These are phyloP conservation scores for Pogoniulus pusillus DNA, from an alignment of 2,797 vertebrate genomes.

Conservation along the genomic window DNA sequence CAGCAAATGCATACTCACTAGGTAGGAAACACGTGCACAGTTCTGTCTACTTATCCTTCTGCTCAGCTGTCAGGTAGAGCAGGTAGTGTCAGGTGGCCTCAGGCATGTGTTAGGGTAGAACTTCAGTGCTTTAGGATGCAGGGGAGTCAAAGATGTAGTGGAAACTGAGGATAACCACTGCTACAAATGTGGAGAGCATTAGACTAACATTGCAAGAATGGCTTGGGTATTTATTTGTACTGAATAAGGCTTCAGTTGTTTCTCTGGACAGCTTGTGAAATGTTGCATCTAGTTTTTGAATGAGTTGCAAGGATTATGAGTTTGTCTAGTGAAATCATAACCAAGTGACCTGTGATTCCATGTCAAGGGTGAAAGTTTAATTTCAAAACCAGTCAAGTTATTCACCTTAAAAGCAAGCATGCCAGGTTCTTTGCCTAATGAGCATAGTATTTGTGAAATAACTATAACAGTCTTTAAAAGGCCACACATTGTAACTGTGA, in stretches of 20 bases:
- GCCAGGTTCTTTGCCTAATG: neutral
- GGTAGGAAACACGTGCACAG: neutral
- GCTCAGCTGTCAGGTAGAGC: neutral
- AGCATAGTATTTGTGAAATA: neutral
- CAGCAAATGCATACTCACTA: neutral
- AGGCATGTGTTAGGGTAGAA: neutral
- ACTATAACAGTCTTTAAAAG: neutral
- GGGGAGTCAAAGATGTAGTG: neutral
- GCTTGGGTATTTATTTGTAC: neutral
- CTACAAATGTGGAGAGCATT: neutral
- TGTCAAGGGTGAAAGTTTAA: neutral
- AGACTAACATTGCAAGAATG: neutral
- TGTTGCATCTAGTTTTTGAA: neutral
- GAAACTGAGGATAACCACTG: neutral
- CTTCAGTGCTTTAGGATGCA: neutral
- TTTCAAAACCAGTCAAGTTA: neutral
- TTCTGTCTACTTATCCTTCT: neutral
- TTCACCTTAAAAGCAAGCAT: neutral
- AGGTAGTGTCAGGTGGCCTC: neutral
- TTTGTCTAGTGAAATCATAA: neutral
- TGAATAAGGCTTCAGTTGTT: neutral
- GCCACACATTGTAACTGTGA: neutral
- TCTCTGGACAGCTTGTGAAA: neutral
- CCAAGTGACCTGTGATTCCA: neutral
- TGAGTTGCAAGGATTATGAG: neutral